Percentiles rank a stretch among this genome's conserved stretches.
Conservation (phyloP, 2,113 vertebrate species). For the Corythornis madagascariensis region DNA sequence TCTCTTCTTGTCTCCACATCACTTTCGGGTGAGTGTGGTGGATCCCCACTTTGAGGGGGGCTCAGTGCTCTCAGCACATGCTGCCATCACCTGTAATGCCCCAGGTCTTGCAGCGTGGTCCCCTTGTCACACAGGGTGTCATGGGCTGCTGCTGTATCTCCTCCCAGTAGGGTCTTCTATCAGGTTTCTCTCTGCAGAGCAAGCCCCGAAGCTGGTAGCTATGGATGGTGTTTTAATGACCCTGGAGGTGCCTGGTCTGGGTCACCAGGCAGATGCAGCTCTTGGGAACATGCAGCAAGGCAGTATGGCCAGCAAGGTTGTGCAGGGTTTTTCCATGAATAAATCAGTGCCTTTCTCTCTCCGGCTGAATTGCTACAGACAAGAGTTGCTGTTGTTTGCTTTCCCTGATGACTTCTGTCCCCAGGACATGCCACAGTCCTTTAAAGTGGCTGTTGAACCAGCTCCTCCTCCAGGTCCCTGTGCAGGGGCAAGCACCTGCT, state of each 20-base stretch:
- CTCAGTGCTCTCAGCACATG: rapidly evolving
- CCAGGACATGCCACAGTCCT: rapidly evolving
- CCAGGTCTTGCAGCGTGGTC: rapidly evolving
- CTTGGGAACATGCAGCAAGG: rapidly evolving
- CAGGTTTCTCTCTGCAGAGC: neutral
- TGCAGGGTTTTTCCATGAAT: neutral
- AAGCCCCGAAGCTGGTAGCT: neutral
- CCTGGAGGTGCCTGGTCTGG: neutral
- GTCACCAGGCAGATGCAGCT: rapidly evolving
- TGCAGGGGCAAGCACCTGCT: neutral
- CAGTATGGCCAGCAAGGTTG: rapidly evolving
- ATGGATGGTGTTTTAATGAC: rapidly evolving
- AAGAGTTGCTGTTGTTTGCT: neutral
- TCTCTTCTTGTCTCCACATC: neutral
- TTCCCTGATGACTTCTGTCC: neutral
- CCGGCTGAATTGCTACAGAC: neutral
- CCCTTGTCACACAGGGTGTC: neutral
- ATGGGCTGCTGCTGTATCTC: neutral
- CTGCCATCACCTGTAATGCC: rapidly evolving
- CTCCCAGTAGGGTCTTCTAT: neutral
- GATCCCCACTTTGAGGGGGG: no score
- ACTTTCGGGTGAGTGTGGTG: neutral
- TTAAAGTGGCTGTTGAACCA: rapidly evolving
- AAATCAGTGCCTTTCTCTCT: neutral
- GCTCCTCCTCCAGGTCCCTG: neutral